Evolutionary conservation across 2,797 vertebrate species (phyloP), one percentile per base, ranked within the genome.

Genomic region (Mallotus villosus): DNA sequence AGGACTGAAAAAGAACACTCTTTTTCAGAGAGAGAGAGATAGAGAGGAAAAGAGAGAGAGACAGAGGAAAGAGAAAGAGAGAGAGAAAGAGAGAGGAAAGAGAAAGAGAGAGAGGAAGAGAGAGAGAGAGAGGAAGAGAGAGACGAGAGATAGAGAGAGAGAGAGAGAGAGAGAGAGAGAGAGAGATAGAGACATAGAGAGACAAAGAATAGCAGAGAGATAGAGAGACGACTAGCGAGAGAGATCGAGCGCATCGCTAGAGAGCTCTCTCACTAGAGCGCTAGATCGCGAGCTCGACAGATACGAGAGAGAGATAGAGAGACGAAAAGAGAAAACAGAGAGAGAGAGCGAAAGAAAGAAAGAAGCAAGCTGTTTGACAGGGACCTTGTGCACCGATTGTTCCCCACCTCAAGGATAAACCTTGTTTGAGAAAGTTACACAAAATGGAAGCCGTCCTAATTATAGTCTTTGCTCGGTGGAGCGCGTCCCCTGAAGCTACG

Each of bases 391-490:
- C n/a, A 24, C 63, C 76, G 75, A 87, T 86, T 86, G 82, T 85
- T 88, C 76, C 68, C 78, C 82, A 84, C 78, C 76, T 81, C 77
- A 78, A 85, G 80, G 84, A 87, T 84, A 82, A 82, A 78, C 74
- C 79, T 73, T 71, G 62, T 17, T 22, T 24, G 34, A 60, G 51
- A 84, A 85, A 86, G 63, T 81, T 77, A 57, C 72, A 76, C 67
- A 14, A 63, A 80, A 85, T 81, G 74, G 85, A 81, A 83, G 71
- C 60, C 62, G 3, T 53, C 73, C 83, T 86, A 85, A 88, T 87
- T 86, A 87, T 82, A 82, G 82, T 85, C 78, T 81, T 74, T 81
- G 82, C 85, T 82, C 84, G 82, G 81, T 71, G 82, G 79, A 81
- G 82, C 72, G 9, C 80, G 84, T 84, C 80, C 78, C 81, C 77